phyloP scores from a whole-genome alignment of 1,140 invertebrate species.

The Lasaia peninsularis region DNA sequence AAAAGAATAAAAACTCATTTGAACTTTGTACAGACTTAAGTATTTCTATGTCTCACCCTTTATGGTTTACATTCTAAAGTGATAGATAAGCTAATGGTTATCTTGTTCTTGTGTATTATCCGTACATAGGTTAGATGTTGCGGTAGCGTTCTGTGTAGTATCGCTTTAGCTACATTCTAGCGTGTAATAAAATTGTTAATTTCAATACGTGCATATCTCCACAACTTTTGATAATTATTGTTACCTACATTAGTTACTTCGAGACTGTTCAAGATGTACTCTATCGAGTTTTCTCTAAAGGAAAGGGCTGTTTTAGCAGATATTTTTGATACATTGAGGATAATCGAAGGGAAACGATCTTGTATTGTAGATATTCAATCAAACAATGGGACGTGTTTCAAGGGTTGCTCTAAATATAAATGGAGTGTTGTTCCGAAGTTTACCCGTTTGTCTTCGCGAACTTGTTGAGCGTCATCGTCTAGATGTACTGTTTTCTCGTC shows the following conservation, averaged over 20 bases:
- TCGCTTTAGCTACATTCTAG: slow-evolving; percentile 66
- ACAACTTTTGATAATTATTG: slow-evolving; percentile 65
- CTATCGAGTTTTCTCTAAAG: slow-evolving; percentile 74
- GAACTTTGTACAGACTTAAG: slow-evolving; percentile 62
- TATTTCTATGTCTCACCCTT: slow-evolving; percentile 47
- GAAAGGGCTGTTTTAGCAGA: slow-evolving; percentile 75
- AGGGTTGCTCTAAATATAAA: slow-evolving; percentile 21
- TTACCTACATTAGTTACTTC: slow-evolving; percentile 76
- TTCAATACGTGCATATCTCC: slow-evolving; percentile 73
- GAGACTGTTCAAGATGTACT: slow-evolving; percentile 74
- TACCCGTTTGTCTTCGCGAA: slow-evolving; percentile 24
- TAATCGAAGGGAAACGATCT: slow-evolving; percentile 71
- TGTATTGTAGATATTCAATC: slow-evolving; percentile 44
- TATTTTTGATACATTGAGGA: slow-evolving; percentile 76
- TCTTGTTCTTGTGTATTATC: slow-evolving; percentile 43
- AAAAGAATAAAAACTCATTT: slow-evolving; percentile 45
- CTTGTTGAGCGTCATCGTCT: slow-evolving; percentile 37
- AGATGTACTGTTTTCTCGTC: slow-evolving; percentile 46
- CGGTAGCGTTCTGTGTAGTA: slow-evolving; percentile 60
- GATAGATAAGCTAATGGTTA: slow-evolving; percentile 60
- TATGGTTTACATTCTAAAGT: slow-evolving; percentile 46
- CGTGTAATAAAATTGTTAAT: slow-evolving; percentile 59
- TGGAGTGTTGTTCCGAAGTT: slow-evolving; percentile 22
- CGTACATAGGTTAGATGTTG: slow-evolving; percentile 62
- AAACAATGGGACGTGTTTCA: slow-evolving; percentile 28